Conservation (phyloP, 2,797 vertebrate species). For the Periophthalmus magnuspinnatus region DNA sequence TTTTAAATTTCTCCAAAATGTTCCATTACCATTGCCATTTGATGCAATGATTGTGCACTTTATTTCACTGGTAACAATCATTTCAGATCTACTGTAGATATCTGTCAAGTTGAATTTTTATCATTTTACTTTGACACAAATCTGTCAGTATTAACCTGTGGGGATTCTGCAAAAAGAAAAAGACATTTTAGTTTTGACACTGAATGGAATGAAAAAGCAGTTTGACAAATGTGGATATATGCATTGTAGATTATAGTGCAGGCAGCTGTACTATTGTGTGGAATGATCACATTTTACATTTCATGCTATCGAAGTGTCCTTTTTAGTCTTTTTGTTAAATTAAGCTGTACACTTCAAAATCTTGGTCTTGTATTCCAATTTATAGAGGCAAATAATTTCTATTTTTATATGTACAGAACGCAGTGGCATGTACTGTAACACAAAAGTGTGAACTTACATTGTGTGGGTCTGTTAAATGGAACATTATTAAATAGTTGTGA, state of each 20-base stretch:
- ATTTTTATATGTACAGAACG: slow-evolving; percentile 77
- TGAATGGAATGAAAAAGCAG: slow-evolving; percentile 18
- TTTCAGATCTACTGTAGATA: slow-evolving; percentile 34
- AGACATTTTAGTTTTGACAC: slow-evolving; percentile 26
- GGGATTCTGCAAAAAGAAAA: slow-evolving; percentile 15
- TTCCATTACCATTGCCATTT: slow-evolving; percentile 2
- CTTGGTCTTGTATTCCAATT: slow-evolving; percentile 63
- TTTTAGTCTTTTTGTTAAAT: slow-evolving; percentile 59
- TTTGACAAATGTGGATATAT: slow-evolving; percentile 21
- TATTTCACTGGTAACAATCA: slow-evolving; percentile 34
- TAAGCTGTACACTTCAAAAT: slow-evolving; percentile 64
- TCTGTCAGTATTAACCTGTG: slow-evolving; percentile 21
- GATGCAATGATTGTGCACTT: slow-evolving; percentile 48
- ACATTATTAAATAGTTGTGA: slow-evolving; percentile 56
- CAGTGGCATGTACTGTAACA: slow-evolving; percentile 55
- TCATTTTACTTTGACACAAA: slow-evolving; percentile 14
- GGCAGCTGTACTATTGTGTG: slow-evolving; percentile 49
- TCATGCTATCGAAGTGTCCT: slow-evolving; percentile 69
- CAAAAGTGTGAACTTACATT: slow-evolving; percentile 36
- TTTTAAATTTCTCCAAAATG: not conserved
- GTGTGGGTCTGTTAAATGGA: slow-evolving; percentile 49
- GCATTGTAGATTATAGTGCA: slow-evolving; percentile 37
- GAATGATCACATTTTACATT: slow-evolving; percentile 46
- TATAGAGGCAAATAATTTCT: slow-evolving; percentile 73
- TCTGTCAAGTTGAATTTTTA: slow-evolving; percentile 10